Conservation (phyloP, 2,113 vertebrate species). For the Xenopus borealis region DNA sequence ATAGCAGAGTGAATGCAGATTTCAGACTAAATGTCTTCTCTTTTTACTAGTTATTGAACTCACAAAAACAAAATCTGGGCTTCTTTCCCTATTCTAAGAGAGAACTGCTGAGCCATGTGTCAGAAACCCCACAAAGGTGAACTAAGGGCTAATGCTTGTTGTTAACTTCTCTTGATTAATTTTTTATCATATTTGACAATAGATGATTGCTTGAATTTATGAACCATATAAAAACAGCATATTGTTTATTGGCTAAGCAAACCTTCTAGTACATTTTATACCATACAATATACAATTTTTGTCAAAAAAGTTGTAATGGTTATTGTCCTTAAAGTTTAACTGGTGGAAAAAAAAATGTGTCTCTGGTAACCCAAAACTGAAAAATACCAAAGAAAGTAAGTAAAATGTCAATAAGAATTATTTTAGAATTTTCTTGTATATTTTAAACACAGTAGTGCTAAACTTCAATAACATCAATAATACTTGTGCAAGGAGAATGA, state of each 20-base stretch:
- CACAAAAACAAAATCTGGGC: constrained; percentile 20
- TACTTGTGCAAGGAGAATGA: too few species aligned
- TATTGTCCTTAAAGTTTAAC: neutral
- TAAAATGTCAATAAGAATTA: too few species aligned
- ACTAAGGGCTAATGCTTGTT: neutral
- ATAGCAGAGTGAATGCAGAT: constrained; percentile 9
- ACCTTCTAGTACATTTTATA: neutral
- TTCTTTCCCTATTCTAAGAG: neutral
- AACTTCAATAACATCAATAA: too few species aligned
- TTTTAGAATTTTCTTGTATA: too few species aligned
- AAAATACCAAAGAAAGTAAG: neutral
- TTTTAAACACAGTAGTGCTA: too few species aligned
- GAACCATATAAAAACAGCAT: neutral
- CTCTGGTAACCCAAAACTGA: neutral
- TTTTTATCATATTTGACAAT: neutral
- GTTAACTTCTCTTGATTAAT: neutral
- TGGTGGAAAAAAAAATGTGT: neutral
- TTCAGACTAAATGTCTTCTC: neutral
- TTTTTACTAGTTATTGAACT: constrained; percentile 3
- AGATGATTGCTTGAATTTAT: neutral
- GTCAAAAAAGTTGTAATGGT: neutral
- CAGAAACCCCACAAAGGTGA: constrained; percentile 9
- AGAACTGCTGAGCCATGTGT: neutral
- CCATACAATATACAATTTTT: neutral
- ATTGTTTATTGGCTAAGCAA: neutral